A percentile compares a stretch with the other conserved stretches of the same genome.
Conservation (phyloP, 2,888 invertebrate species). For the Zootermopsis nevadensis region DNA sequence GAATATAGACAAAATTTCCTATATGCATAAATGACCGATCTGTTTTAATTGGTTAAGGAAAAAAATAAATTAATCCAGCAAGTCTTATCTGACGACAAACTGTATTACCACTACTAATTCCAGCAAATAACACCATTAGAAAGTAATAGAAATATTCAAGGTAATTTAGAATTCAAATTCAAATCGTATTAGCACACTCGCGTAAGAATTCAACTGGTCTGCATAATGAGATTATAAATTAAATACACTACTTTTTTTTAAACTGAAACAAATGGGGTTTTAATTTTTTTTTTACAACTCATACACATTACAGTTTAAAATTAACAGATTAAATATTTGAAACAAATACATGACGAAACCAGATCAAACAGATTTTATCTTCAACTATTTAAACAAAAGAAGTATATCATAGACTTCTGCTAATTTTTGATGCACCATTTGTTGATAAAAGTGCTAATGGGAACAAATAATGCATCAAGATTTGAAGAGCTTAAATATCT, state of each 20-base stretch:
- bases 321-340: not conserved
- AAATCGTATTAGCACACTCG: too few relatives aligned
- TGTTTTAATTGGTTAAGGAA: slow-evolving; percentile 5
- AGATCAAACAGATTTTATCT: not conserved
- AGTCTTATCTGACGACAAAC: not conserved
- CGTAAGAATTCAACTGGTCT: too few relatives aligned
- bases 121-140: too few relatives aligned
- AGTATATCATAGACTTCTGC: slow-evolving; percentile 22
- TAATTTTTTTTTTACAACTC: too few relatives aligned
- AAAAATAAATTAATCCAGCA: too few relatives aligned
- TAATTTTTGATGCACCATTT: slow-evolving; percentile 3
- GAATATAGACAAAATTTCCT: slow-evolving; percentile 38
- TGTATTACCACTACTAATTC: too few relatives aligned
- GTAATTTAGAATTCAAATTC: too few relatives aligned
- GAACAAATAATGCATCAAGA: too few relatives aligned
- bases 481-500: too few relatives aligned
- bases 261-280: not conserved
- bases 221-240: too few relatives aligned
- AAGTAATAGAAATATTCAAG: too few relatives aligned
- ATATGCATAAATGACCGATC: not conserved
- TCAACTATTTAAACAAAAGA: not conserved
- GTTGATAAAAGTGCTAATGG: not conserved
- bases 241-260: not conserved
- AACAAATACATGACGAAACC: not conserved
- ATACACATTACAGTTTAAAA: not conserved